Base-by-base conservation (phyloP, 1,140 invertebrate species). In the Caenorhabditis brenneri region DNA sequence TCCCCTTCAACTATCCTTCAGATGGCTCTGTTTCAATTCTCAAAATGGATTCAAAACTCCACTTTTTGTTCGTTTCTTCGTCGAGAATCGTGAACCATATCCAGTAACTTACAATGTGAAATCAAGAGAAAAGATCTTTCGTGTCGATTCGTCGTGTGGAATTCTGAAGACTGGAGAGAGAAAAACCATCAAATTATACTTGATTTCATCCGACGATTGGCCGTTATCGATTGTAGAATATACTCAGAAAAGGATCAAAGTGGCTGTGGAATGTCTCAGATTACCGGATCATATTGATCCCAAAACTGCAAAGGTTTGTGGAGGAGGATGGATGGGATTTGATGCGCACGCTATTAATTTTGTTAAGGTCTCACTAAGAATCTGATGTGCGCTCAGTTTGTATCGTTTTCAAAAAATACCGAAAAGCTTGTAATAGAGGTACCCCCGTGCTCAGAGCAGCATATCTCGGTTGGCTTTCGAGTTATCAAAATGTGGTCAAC, bases 141-240 rank as follows among this genome's bases (percentile, higher is more conserved):
- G 36, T 22, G 15, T 74, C 36, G 65, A 74, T 10, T 74, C 65
- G 22, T 39, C 65, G 33, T 24, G 36, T 42, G 65, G 65, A 42
- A 39, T 74, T 42, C 36, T 74, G 65, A 74, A 42, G 65, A 4
- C 36, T 12, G 65, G 36, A 15, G 65, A 74, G 65, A 74, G 36
- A 74, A 74, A 74, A 74, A 24, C 36, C 2, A 74, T 74, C n/a
- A 39, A 42, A 39, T 19, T 74, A 12, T 74, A 19, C 42, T 24
- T 74, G 65, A 74, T 74, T n/a, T 74, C 65, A 46, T 74, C 65
- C 5, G 65, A 74, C n/a, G 65, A 74, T 74, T 74, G 65, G 65
- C 65, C 65, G 10, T 24, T 74, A n/a, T 12, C 33, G 24, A 5
- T 42, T 15, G 33, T 6, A 27, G 65, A 74, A 46, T 74, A 74